A percentile compares a stretch with the other conserved stretches of the same genome.
Evolutionary conservation across 2,888 invertebrate species (phyloP).

Genomic region (Lamellibrachia columna): DNA sequence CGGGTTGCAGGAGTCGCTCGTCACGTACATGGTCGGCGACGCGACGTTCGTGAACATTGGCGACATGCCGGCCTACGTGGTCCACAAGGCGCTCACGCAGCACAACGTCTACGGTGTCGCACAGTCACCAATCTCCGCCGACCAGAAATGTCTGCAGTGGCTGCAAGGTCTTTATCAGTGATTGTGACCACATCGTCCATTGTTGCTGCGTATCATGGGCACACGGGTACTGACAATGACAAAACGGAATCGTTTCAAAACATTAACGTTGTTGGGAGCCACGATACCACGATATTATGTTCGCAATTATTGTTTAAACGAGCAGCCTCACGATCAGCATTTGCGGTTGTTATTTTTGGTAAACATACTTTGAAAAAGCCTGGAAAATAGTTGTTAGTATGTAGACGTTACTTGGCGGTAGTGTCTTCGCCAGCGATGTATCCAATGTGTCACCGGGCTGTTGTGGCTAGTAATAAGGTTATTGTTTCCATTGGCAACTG

Average conservation of each 20-base stretch:
- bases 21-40: neutral
- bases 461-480: no score
- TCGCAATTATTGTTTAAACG: no score
- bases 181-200: neutral
- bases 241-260: no score
- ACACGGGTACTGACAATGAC: no score
- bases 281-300: no score
- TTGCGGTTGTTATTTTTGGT: no score
- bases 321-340: no score
- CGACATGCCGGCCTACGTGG: constrained; percentile 6
- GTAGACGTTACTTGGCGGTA: neutral
- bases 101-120: neutral
- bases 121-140: neutral
- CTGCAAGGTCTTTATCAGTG: neutral
- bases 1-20: neutral
- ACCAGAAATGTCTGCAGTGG: neutral
- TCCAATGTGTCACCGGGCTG: no score
- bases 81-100: neutral
- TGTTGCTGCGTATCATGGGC: neutral
- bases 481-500: no score
- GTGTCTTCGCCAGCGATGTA: neutral
- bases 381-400: no score
- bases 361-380: no score
- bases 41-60: neutral
- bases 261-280: no score